These are phyloP conservation scores for Oryctes rhinoceros DNA, from an alignment of 1,140 invertebrate species.

Conservation along the genomic window DNA sequence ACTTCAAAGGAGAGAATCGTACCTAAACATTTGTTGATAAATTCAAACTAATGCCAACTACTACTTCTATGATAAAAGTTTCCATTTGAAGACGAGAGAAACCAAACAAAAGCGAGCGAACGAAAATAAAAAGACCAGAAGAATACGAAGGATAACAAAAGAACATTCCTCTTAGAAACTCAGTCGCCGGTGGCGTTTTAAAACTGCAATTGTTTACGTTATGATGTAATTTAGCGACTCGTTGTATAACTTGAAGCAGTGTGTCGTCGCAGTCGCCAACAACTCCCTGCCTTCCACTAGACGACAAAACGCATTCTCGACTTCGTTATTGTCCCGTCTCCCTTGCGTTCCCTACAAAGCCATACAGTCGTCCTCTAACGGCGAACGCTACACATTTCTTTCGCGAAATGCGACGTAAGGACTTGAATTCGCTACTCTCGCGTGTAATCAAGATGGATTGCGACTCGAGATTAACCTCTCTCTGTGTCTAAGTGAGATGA, in stretches of 20 bases:
- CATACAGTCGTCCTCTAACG: constrained; percentile 31
- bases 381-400: constrained; percentile 48
- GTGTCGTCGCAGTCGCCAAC: constrained; percentile 27
- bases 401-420: constrained; percentile 52
- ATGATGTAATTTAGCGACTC: constrained; percentile 31
- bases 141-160: not conserved
- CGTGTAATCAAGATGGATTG: constrained; percentile 58
- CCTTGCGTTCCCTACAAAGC: not conserved
- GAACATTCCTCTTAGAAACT: constrained; percentile 8
- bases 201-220: constrained; percentile 32
- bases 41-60: too few relatives aligned
- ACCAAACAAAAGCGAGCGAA: not conserved
- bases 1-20: too few relatives aligned
- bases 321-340: not conserved
- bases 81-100: not conserved
- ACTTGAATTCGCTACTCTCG: constrained; percentile 51
- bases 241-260: constrained; percentile 34
- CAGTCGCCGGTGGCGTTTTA: constrained; percentile 27
- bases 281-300: not conserved
- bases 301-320: not conserved
- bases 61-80: not conserved
- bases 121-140: not conserved
- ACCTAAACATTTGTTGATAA: too few relatives aligned
- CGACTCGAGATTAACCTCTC: constrained; percentile 55
- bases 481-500: constrained; percentile 23